Base-by-base conservation (phyloP, 2,113 vertebrate genomes). In the Romanogobio albipinnatus region DNA sequence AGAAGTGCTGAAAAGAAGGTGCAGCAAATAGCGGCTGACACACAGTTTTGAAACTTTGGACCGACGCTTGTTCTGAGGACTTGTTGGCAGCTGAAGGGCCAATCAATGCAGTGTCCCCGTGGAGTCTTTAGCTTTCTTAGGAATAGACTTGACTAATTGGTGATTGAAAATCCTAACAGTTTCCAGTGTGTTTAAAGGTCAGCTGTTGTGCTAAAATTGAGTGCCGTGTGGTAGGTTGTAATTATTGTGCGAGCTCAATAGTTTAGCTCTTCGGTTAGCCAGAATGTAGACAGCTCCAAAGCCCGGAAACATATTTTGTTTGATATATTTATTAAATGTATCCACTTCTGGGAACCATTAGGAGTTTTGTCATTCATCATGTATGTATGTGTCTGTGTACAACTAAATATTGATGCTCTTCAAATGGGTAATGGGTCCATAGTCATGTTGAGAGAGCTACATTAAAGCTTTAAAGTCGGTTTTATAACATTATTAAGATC, bases 91-190 rank as follows among this genome's bases (percentile, higher is more conserved):
- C 84, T 80, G 84, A 53, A 43, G 70, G 85, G 39, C 22, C 75
- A 77, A 84, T 87, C 83, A 82, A 82, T 87, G 84, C 47, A 22
- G 29, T 56, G 84, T 89, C 86, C 84, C 82, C 8, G 0, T 73
- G 79, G 86, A 85, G 71, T 74, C 53, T 81, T 83, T 88, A 83
- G 68, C 62, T 81, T 89, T 85, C 82, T 78, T 62, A 80, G 83
- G 83, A 87, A 90, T 84, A 84, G 88, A 87, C 79, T 81, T 29
- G 73, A 78, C 85, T 90, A 90, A 89, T 88, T 87, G 86, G 85
- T 89, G 86, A 89, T 89, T 87, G 88, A 84, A 89, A 89, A 87
- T 84, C 86, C 80, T 71, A 74, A 51, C 76, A 87, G 86, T 76
- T 81, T 76, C 75, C 64, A 61, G 79, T 47, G 85, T 86, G 79